Base-by-base conservation (phyloP, 2,113 vertebrate species). In the Centropristis striata region DNA sequence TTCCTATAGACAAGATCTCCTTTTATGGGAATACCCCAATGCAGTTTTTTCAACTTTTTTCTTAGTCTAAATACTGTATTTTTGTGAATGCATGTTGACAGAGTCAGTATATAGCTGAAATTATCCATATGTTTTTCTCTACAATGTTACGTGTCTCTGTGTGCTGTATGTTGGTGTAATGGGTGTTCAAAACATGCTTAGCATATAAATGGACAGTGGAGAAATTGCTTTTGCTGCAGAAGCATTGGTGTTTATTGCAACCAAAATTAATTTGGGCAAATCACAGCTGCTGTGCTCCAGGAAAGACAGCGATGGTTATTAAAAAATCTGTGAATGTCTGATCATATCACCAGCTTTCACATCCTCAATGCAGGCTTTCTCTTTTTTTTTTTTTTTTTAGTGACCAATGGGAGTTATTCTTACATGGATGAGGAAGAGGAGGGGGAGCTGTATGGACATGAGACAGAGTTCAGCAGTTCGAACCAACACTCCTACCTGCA, bases 381-480 rank as follows among this genome's bases (percentile, higher is more conserved):
- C 55, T 50, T 42, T 28, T 27, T n/a, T 39, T 55, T 10, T n/a
- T 32, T 10, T 14, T 67, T 73, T 70, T 57, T 75, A 92, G 91
- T 91, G 74, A 84, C 87, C 78, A 94, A 95, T 74, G 94, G 92
- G 27, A 88, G 86, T 74, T 90, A 88, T 47, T 73, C 69, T 66
- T 88, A 91, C 79, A 91, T 88, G 90, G 93, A 94, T 1, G 93
- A 93, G n/a, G 91, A 92, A 21, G 90, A 92, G 20, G 92, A 94
- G 1, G 86, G 80, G 4, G 84, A 90, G 41, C 86, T 89, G 28
- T 88, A 81, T 18, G 75, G 83, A 65, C 92, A 86, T 8, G 88
- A 88, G 1, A 2, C 85, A 14, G 87, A 91, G 82, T 94, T 68
- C 92, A 93, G 32, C 90, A 92, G 59, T 87, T 88, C 85, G 0